These are phyloP conservation scores for Corvus moneduloides DNA, from an alignment of 2,113 vertebrate species.

Conservation along the genomic window DNA sequence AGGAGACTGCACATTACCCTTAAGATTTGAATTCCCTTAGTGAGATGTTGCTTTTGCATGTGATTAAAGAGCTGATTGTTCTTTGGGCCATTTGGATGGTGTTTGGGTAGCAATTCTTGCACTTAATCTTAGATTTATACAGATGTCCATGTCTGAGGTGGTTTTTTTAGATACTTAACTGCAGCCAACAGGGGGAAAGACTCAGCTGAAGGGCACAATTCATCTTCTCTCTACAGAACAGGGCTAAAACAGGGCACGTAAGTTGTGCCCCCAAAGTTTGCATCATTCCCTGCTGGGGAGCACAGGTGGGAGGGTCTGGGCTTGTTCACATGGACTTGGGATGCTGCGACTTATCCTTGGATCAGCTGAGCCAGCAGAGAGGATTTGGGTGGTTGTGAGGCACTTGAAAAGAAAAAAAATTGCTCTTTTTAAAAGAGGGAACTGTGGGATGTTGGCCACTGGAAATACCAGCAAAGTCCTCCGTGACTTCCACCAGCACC, in stretches of 20 bases:
- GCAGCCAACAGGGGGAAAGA: not conserved
- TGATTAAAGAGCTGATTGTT: not conserved
- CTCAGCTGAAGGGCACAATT: not conserved
- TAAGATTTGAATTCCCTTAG: not conserved
- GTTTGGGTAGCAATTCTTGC: not conserved
- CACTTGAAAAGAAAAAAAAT: not conserved
- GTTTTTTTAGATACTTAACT: not conserved
- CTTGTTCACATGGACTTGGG: not conserved
- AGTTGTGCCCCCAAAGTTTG: not conserved
- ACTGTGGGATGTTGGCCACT: not conserved
- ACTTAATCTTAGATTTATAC: not conserved
- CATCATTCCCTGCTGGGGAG: not conserved
- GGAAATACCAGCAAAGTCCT: not conserved
- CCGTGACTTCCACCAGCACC: not conserved
- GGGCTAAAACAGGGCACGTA: not conserved
- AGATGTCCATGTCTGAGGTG: not conserved
- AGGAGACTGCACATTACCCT: not conserved
- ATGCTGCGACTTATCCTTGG: not conserved
- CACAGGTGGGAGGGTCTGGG: not conserved
- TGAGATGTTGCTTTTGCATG: not conserved
- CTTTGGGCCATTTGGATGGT: not conserved
- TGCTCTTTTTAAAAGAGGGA: not conserved
- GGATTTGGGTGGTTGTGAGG: not conserved
- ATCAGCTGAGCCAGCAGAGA: not conserved
- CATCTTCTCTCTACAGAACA: not conserved